phyloP scores from a whole-genome alignment of 2,113 vertebrate species.

The Pteropus alecto region DNA sequence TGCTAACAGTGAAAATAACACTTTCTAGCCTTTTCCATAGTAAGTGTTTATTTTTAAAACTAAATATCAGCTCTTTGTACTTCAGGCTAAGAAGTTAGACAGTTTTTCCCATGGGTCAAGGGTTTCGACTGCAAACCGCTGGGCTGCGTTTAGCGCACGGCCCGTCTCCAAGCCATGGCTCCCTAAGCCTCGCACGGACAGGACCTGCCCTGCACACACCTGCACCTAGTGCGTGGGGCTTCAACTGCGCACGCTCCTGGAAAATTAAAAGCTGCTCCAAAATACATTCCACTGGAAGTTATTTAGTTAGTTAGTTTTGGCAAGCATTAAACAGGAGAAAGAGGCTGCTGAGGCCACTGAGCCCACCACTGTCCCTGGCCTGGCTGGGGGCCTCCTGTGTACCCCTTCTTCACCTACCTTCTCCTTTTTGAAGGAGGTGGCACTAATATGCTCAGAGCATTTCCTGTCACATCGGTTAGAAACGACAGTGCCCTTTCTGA shows the following conservation, averaged over 20 bases:
- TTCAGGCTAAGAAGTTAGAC: accelerated
- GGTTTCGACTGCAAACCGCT: not conserved
- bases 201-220: no score
- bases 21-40: not conserved
- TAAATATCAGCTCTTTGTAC: not conserved
- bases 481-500: not conserved
- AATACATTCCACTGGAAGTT: not conserved
- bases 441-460: not conserved
- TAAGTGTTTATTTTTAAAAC: not conserved
- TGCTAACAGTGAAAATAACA: not conserved
- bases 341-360: not conserved
- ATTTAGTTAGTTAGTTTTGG: not conserved
- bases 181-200: no score
- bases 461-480: not conserved
- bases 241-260: not conserved
- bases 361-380: no score
- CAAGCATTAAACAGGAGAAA: not conserved
- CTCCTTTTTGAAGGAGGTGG: not conserved
- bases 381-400: not conserved
- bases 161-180: no score
- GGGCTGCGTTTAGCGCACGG: not conserved
- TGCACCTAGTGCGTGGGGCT: no score
- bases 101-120: not conserved
- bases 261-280: not conserved
- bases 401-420: not conserved